phyloP scores from a whole-genome alignment of 1,140 invertebrate species.

The Centruroides sculpturatus region DNA sequence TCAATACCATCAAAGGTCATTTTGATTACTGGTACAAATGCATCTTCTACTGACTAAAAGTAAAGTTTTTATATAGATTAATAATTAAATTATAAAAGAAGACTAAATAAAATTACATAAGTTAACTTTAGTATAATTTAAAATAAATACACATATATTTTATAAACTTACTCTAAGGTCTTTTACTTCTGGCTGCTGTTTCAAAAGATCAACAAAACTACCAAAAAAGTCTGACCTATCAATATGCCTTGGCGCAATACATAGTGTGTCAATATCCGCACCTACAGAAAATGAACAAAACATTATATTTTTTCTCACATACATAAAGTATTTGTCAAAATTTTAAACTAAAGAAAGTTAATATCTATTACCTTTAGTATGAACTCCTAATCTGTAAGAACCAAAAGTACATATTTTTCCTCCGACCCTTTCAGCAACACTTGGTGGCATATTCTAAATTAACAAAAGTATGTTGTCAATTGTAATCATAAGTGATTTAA shows the following conservation, averaged over 20 bases:
- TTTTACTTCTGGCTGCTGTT: constrained; percentile 70
- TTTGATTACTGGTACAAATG: constrained; percentile 98
- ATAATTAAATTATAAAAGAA: too few relatives aligned
- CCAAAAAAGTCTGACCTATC: constrained; percentile 86
- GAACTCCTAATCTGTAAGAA: constrained; percentile 81
- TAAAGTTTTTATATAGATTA: not conserved
- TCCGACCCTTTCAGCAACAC: constrained; percentile 69
- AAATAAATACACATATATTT: not conserved
- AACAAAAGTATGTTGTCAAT: not conserved
- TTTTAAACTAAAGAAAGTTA: not conserved
- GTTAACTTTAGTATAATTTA: not conserved
- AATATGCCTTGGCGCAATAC: constrained; percentile 92
- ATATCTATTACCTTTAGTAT: constrained; percentile 42
- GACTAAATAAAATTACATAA: not conserved
- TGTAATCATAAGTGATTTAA: too few relatives aligned
- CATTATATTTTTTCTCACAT: too few relatives aligned
- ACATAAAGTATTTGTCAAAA: too few relatives aligned
- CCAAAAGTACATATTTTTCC: constrained; percentile 99
- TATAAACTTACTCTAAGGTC: constrained; percentile 49
- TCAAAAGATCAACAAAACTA: constrained; percentile 83
- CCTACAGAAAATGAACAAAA: constrained; percentile 34
- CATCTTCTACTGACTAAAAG: constrained; percentile 81
- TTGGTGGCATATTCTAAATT: constrained; percentile 58
- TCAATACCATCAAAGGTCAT: constrained; percentile 99
- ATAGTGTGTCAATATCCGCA: constrained; percentile 97